Base-by-base conservation (phyloP, 2,797 vertebrate genomes). In the Rhodeus uyekii region DNA sequence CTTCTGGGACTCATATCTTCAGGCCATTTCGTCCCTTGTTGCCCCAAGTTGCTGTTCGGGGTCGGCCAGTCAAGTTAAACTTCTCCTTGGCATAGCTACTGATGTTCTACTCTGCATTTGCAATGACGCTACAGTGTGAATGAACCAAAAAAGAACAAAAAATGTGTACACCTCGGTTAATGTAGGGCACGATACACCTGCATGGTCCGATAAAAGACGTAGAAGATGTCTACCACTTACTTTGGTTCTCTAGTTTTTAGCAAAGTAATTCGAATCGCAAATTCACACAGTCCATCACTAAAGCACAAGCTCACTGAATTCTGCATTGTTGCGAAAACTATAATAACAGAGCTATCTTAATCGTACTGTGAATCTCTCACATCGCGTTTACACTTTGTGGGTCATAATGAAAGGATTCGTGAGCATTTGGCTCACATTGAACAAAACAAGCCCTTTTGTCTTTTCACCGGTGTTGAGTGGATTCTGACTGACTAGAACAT, bases 11-110 rank as follows among this genome's bases (percentile, higher is more conserved):
- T 72, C 14, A 32, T 34, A 29, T 74, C 77, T 55, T 80, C 53
- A 63, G 80, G 77, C 65, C 78, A 83, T 84, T 78, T 39, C 29
- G 50, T 84, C 80, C 78, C 29, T 80, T 38, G 72, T 65, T 55
- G 65, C 78, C 65, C 58, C 13, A 46, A 65, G 68, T 44, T 73
- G 34, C 39, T 42, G 38, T 53, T 61, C 9, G 24, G 36, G 74
- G 65, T 64, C 42, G 32, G 8, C 22, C 78, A 36, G 77, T 80
- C 48, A 79, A 80, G 69, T 18, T 0, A 73, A 67, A 18, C 60
- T 36, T 74, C 58, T 58, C 29, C 68, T 73, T 67, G 63, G 19
- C 64, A 34, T 29, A n/a, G 24, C 55, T 53, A 32, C 48, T 61
- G 36, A 67, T 84, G 72, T n/a, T 76, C 27, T 68, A 32, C 50